These are phyloP conservation scores for Condylura cristata DNA, from an alignment of 2,113 vertebrate species.

Conservation along the genomic window DNA sequence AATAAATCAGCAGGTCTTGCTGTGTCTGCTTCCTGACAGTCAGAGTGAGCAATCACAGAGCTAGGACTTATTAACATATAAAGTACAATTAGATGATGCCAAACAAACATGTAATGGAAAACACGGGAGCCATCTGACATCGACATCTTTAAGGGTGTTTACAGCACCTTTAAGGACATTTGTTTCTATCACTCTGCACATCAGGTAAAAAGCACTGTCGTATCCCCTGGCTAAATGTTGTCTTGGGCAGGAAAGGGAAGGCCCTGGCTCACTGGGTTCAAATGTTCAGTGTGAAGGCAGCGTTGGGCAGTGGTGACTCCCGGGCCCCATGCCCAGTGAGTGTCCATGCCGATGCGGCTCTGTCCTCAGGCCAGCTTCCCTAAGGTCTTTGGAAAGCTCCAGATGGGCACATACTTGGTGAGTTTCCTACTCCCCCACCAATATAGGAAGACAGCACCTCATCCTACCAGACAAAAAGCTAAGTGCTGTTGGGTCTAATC, in stretches of 20 bases:
- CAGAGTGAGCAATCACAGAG: not conserved
- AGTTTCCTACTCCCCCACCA: not conserved
- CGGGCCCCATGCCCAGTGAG: not conserved
- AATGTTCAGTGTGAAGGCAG: not conserved
- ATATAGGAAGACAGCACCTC: not conserved
- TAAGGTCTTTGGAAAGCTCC: not conserved
- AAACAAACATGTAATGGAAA: not conserved
- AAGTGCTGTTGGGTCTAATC: not conserved
- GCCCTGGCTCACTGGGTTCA: not conserved
- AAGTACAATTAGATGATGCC: not conserved
- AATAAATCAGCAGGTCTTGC: not conserved
- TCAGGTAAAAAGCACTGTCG: not conserved
- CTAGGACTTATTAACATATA: not conserved
- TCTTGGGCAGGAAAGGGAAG: not conserved
- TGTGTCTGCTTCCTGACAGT: not conserved
- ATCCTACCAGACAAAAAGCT: not conserved
- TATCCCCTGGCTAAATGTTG: not conserved
- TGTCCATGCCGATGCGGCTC: fast-evolving
- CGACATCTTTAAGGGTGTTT: not conserved
- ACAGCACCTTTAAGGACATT: not conserved
- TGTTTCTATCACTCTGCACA: not conserved
- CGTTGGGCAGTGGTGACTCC: no score
- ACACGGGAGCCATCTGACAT: not conserved
- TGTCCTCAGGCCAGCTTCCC: not conserved
- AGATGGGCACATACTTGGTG: not conserved